Evolutionary conservation across 1,140 invertebrate species (phyloP), one percentile per base, ranked within the genome.

Genomic region (Hyles euphorbiae): DNA sequence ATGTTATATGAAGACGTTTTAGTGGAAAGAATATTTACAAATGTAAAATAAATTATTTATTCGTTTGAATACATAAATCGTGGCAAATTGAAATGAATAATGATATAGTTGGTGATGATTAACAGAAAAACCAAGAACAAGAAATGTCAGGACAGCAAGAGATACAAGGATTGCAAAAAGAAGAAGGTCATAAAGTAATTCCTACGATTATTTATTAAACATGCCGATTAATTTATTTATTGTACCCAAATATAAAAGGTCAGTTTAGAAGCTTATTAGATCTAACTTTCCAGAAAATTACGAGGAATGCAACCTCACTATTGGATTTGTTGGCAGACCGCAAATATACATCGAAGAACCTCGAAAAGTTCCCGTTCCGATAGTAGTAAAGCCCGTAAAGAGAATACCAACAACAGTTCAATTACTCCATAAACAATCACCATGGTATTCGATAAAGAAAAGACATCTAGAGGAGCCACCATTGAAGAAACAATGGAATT

Each of bases 311-410:
- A 7, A 53, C 12, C 12, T 51, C 50, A 59, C 48, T 56, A 59
- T 51, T 55, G 36, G 12, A 60, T 56, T 57, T 65, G 8, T 46
- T 61, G 36, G 22, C 56, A 68, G 70, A 61, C 64, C 70, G 32
- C 60, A 61, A 44, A 53, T 67, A 33, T 45, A 47, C 43, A 52
- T 67, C 9, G 63, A 67, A 53, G 52, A 74, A 45, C 49, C 66
- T 36, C 56, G 44, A 36, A 44, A 44, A 7, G 50, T 64, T 1
- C 58, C 67, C 34, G 58, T 59, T 4, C 63, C 69, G 10, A 43
- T 70, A 33, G 40, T 49, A n/a, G 49, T 67, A 33, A 60, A 56
- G 0, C 56, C 60, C 9, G 64, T 65, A 34, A 68, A 65, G 34
- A 49, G 47, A 53, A 32, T 51, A 34, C 22, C 59, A 5, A 60